These are phyloP conservation scores for Ammodytes dubius DNA, from an alignment of 2,113 vertebrate species.

Conservation along the genomic window DNA sequence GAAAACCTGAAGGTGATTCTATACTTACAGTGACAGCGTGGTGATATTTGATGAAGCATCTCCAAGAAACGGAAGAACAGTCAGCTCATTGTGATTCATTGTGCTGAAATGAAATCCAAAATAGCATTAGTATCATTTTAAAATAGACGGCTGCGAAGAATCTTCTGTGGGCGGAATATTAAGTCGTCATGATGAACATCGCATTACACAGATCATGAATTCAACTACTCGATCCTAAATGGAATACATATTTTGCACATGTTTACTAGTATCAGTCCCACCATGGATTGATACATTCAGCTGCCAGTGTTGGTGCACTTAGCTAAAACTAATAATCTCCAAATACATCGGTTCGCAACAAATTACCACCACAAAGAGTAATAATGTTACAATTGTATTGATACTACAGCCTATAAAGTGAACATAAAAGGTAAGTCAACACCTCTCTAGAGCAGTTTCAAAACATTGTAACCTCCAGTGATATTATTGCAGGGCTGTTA, in stretches of 20 bases:
- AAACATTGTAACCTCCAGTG: background rate
- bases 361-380: background rate
- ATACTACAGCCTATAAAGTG: background rate
- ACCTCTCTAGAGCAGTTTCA: background rate
- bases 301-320: background rate
- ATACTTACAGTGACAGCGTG: constrained; percentile 93
- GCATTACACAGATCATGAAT: background rate
- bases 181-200: background rate
- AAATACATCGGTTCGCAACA: background rate
- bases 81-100: constrained; percentile 96
- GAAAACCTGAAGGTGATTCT: background rate
- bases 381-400: too few species aligned
- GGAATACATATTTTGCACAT: too few species aligned
- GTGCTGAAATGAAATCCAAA: constrained; percentile 83
- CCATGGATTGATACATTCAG: background rate
- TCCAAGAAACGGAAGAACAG: constrained; percentile 91
- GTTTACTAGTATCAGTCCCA: background rate
- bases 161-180: background rate
- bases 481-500: background rate
- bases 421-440: background rate
- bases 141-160: background rate
- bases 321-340: background rate
- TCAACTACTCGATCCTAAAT: background rate
- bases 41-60: constrained; percentile 92
- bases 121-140: background rate